Base-by-base conservation (phyloP, 2,797 vertebrate species). In the Steatocranus sp. region DNA sequence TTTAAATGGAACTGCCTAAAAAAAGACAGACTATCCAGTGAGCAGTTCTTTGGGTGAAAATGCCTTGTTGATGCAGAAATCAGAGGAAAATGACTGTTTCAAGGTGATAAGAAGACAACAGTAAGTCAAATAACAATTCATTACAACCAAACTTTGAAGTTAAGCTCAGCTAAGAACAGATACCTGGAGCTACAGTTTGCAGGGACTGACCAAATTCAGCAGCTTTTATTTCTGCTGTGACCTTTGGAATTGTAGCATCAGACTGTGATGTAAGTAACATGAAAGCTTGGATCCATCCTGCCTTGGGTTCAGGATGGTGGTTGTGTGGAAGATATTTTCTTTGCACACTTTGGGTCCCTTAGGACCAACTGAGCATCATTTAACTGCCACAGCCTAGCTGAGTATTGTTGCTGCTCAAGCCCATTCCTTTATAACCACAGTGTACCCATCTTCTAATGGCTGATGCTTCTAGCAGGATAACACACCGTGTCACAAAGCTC, bases 121-220 rank as follows among this genome's bases (percentile, higher is more conserved):
- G 3, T 10, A 41, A 41, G 34, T 66, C 34, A 66, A 66, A 41
- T 66, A 66, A 41, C n/a, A 23, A 25, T 23, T 41, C 8, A 25
- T 68, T 68, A 25, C 61, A 25, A 41, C 36, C 0, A 66, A 41
- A 23, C 34, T 38, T 63, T 38, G 7, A 66, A 23, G 61, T 14
- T 66, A 63, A 14, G 34, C 11, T 63, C n/a, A 38, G 58, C 34
- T 14, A 66, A 23, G 61, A 41, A 1, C 61, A 3, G 36, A 14
- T 0, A 66, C 0, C 0, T 66, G 36, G n/a, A 23, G 36, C 36
- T 66, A 25, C 2, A 66, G 12, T 41, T 66, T 41, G 36, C 20
- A 66, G n/a, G 2, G 2, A 23, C 0, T 1, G 11, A 23, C 0
- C 1, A 66, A 41, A 66, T 0, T 25, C 10, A 61, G 10, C 30